Base-by-base conservation (phyloP, 2,113 vertebrate species). In the Stegastes partitus region DNA sequence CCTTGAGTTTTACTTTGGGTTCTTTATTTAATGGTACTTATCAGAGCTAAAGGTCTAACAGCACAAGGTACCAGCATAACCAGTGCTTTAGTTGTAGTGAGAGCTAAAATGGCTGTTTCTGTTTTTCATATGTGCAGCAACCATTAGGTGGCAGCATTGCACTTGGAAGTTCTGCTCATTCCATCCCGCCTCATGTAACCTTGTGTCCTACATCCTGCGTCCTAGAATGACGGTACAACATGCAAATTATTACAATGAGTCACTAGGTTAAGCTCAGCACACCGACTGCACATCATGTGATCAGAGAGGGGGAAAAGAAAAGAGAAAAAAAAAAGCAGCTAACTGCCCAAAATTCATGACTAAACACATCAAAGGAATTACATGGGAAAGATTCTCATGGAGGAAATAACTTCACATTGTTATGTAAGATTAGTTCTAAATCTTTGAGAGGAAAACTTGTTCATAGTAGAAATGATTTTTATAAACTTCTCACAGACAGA, bases 131-230 rank as follows among this genome's bases (percentile, higher is more conserved):
- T 34, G 69, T 34, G 51, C 12, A 63, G 2, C 26, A 28, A 74
- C 81, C 91, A 86, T 54, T 79, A 89, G 89, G 56, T 89, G 92
- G 51, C 84, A 84, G 63, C 39, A 59, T 45, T 80, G 49, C 39
- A 50, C 50, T 28, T 39, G 2, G 39, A 3, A 21, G 12, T 11
- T 58, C 2, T 18, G 0, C 23, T 55, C 34, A 7, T 34, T 73
- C 42, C 16, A 45, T 28, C 10, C 15, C 0, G 4, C 63, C 55
- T 63, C n/a, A 1, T 45, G 4, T 73, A 34, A 79, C 42, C 28
- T 55, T 66, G 18, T 7, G 26, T 74, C 45, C 25, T 22, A 9
- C 14, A 54, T 57, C 54, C 51, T 56, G 19, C 39, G 67, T 26
- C 21, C 18, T 4, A 11, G n/a, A 45, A 49, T 69, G 45, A 68